phyloP scores from a whole-genome alignment of 2,113 vertebrate genomes.

The Odontophorus gujanensis region DNA sequence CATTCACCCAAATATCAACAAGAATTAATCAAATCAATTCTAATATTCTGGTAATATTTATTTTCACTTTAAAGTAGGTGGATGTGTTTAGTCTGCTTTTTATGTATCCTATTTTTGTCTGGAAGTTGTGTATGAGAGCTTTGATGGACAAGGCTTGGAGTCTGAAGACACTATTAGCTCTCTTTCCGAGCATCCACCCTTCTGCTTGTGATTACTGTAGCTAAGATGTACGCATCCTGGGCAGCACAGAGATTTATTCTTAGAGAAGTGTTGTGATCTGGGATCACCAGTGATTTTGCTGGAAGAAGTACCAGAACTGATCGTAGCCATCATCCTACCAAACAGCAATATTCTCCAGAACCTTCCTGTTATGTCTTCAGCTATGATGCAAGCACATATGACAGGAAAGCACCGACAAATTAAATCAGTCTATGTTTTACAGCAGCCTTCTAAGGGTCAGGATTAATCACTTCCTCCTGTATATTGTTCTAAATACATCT shows the following conservation, averaged over 20 bases:
- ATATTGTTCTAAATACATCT: not conserved
- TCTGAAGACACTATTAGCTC: not conserved
- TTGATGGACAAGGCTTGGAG: not conserved
- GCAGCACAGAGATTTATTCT: not conserved
- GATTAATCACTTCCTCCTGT: not conserved
- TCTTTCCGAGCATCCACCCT: not conserved
- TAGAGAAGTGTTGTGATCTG: not conserved
- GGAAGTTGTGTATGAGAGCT: not conserved
- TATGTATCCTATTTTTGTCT: not conserved
- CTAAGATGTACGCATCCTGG: not conserved
- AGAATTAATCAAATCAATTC: not conserved
- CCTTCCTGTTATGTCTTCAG: not conserved
- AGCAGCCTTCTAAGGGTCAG: not conserved
- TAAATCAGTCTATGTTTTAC: not conserved
- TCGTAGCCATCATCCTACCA: fast-evolving
- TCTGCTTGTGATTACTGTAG: not conserved
- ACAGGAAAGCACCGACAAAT: not conserved
- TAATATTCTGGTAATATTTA: not conserved
- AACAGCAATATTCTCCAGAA: not conserved
- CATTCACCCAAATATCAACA: not conserved
- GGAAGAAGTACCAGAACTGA: not conserved
- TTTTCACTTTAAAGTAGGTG: not conserved
- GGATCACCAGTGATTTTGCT: not conserved
- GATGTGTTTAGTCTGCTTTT: too few relatives aligned
- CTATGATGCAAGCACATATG: not conserved